Conservation (phyloP, 2,888 invertebrate species). For the Tetranychus truncatus region DNA sequence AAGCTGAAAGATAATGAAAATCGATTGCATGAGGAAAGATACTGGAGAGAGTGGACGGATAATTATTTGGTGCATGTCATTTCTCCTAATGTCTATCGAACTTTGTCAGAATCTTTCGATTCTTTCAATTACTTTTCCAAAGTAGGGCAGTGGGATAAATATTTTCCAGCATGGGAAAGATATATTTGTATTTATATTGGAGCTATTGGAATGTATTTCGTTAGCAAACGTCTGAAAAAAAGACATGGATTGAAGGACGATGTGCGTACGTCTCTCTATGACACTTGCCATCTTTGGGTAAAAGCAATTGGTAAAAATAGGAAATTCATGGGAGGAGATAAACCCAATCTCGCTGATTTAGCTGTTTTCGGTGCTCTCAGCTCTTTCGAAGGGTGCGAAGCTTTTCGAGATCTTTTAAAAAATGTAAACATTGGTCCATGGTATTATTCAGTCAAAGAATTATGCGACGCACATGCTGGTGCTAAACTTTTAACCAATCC, state of each 20-base stretch:
- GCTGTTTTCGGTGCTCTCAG: slow-evolving; percentile 72
- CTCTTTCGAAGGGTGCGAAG: slow-evolving; percentile 78
- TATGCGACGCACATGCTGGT: neutral
- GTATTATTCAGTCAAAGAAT: slow-evolving; percentile 54
- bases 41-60: slow-evolving; percentile 93
- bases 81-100: slow-evolving; percentile 91
- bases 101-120: slow-evolving; percentile 59
- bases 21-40: slow-evolving; percentile 49
- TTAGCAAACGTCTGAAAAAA: slow-evolving; percentile 69
- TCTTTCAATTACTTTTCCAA: slow-evolving; percentile 86
- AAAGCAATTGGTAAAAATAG: slow-evolving; percentile 44
- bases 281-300: slow-evolving; percentile 65
- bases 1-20: slow-evolving; percentile 17
- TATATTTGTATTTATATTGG: slow-evolving; percentile 73
- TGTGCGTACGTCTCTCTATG: slow-evolving; percentile 70
- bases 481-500: neutral
- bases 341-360: slow-evolving; percentile 78
- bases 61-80: slow-evolving; percentile 69
- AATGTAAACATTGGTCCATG: slow-evolving; percentile 56
- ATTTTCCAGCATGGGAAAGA: slow-evolving; percentile 70
- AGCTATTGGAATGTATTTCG: slow-evolving; percentile 77
- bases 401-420: slow-evolving; percentile 58
- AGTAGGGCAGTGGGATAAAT: slow-evolving; percentile 73
- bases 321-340: slow-evolving; percentile 64
- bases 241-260: slow-evolving; percentile 69